Evolutionary conservation across 2,797 vertebrate species (phyloP).

Genomic region (Lepilemur septentrionalis): DNA sequence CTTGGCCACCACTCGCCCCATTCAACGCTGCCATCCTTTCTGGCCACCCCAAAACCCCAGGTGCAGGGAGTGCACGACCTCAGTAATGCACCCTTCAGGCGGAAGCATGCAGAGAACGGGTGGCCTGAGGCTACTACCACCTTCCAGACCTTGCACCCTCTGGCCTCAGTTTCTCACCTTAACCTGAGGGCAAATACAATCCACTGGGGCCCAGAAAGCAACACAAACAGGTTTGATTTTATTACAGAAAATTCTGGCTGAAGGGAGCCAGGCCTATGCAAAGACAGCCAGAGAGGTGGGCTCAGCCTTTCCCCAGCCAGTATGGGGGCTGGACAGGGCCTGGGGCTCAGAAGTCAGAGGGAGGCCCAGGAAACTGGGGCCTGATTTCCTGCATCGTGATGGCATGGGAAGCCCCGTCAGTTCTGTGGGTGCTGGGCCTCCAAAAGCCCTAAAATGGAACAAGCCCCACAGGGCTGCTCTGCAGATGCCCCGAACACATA

Average conservation of each 20-base stretch:
- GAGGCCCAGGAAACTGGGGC: background rate
- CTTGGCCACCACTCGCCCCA: background rate
- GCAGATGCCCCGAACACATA: background rate
- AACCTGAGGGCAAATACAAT: background rate
- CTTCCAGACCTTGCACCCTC: background rate
- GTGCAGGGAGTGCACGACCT: background rate
- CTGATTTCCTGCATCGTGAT: background rate
- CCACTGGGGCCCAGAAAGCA: background rate
- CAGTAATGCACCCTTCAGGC: accelerated
- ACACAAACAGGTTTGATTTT: slow-evolving; percentile 20
- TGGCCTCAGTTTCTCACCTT: background rate
- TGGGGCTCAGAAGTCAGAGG: background rate
- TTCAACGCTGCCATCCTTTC: background rate
- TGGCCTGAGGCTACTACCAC: background rate
- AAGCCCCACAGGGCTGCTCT: background rate
- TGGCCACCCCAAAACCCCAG: background rate
- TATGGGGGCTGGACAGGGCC: background rate
- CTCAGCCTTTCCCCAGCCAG: background rate
- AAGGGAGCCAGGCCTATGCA: background rate
- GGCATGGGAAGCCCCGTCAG: background rate
- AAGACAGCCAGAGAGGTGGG: background rate
- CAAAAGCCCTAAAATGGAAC: background rate
- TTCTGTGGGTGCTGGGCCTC: background rate
- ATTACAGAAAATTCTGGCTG: background rate
- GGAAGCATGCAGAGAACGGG: background rate